These are phyloP conservation scores for Diaprepes abbreviatus DNA, from an alignment of 2,888 invertebrate genomes.

Conservation along the genomic window DNA sequence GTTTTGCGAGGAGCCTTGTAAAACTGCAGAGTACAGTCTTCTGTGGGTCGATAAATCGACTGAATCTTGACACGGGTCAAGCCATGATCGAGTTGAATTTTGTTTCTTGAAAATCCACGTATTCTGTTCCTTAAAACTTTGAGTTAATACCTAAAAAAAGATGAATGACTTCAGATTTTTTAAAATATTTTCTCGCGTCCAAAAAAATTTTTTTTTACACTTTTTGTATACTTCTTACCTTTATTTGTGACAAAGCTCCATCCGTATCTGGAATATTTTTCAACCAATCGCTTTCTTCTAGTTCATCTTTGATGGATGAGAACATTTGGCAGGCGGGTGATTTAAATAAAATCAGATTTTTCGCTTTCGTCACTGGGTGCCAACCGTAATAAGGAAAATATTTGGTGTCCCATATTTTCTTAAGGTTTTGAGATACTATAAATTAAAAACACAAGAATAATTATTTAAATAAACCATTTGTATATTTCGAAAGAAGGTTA, in stretches of 20 bases:
- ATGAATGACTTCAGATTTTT: too few relatives aligned
- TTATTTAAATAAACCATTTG: too few relatives aligned
- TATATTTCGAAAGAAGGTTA: too few relatives aligned
- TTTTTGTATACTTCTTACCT: constrained; percentile 2
- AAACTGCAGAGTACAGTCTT: constrained; percentile 64
- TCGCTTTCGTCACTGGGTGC: constrained; percentile 21
- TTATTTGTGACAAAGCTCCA: constrained; percentile 5
- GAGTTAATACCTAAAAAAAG: constrained; percentile 42
- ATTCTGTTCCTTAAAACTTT: constrained; percentile 55
- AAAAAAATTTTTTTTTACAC: too few relatives aligned
- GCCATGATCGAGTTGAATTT: constrained; percentile 21
- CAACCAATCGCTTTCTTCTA: constrained; percentile 17
- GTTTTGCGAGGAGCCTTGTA: constrained; percentile 59
- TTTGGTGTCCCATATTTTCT: constrained; percentile 34
- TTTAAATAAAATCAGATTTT: constrained; percentile 55
- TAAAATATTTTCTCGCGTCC: too few relatives aligned
- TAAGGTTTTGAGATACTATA: constrained; percentile 26
- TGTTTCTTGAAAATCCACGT: constrained; percentile 49
- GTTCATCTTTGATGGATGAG: constrained; percentile 56
- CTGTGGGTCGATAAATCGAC: constrained; percentile 44
- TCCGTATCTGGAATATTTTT: constrained; percentile 6
- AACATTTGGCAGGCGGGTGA: constrained; percentile 60
- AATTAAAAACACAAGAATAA: too few relatives aligned
- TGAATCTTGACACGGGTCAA: constrained; percentile 13
- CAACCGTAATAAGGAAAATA: constrained; percentile 31